A percentile compares a stretch with the other conserved stretches of the same genome.
Conservation (phyloP, 2,113 vertebrate genomes). For the Galbula dea region DNA sequence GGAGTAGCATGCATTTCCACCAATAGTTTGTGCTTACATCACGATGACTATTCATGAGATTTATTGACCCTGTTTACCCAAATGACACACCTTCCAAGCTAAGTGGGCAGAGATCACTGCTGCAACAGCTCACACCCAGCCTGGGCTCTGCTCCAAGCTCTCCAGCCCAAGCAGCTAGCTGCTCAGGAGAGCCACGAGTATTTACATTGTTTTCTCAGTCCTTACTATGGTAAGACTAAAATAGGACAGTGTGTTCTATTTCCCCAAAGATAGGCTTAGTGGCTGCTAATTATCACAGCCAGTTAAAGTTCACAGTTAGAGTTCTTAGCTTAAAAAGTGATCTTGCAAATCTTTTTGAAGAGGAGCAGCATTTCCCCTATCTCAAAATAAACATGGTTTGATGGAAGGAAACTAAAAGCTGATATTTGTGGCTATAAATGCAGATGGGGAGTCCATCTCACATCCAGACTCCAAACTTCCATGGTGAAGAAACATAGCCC, state of each 20-base stretch:
- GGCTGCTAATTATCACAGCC: neutral
- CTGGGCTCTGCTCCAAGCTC: neutral
- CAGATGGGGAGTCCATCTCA: neutral
- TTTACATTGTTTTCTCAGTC: neutral
- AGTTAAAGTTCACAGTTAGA: neutral
- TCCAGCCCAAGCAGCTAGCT: neutral
- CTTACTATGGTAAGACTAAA: neutral
- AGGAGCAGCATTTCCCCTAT: neutral
- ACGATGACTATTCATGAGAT: neutral
- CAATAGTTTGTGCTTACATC: neutral
- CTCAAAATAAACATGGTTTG: neutral
- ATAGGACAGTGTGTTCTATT: neutral
- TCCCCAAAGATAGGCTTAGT: neutral
- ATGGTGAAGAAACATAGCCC: neutral
- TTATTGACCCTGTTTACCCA: neutral
- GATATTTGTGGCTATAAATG: neutral
- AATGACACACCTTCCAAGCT: neutral
- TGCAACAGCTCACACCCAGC: neutral
- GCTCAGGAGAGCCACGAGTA: neutral
- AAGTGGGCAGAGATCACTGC: accelerated
- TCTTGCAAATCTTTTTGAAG: neutral
- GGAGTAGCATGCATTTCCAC: neutral
- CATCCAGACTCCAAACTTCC: neutral
- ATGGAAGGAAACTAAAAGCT: neutral
- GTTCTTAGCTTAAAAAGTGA: neutral